phyloP scores from a whole-genome alignment of 2,888 invertebrate species.

The Fragum fragum region DNA sequence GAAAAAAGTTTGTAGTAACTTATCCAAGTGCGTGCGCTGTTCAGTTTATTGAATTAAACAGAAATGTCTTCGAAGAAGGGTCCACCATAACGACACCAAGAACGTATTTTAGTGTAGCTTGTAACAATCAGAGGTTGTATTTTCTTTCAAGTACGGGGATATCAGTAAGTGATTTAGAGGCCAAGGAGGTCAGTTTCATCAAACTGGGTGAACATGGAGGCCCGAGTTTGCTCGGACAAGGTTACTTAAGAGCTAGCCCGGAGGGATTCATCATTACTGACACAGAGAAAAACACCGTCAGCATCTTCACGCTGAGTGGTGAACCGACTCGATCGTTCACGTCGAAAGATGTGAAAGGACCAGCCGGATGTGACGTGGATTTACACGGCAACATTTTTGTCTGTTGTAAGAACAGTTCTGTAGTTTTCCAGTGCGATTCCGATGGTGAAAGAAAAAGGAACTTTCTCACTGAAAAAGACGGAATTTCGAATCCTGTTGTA shows the following conservation, averaged over 20 bases:
- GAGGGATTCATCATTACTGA: constrained; percentile 51
- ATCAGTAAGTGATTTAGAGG: constrained; percentile 43
- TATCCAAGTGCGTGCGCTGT: constrained; percentile 47
- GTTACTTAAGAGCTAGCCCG: constrained; percentile 44
- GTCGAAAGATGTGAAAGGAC: constrained; percentile 41
- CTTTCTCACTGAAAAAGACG: neutral
- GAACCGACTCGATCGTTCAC: constrained; percentile 35
- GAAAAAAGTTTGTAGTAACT: constrained; percentile 27
- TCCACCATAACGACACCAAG: constrained; percentile 33
- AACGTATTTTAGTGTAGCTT: constrained; percentile 47
- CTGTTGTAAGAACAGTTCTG: constrained; percentile 25
- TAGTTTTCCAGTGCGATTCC: constrained; percentile 6
- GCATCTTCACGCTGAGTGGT: constrained; percentile 38
- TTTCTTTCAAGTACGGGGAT: constrained; percentile 47
- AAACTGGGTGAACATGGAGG: constrained; percentile 46
- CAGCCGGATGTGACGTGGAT: constrained; percentile 50
- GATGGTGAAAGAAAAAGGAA: neutral
- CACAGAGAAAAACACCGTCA: constrained; percentile 32
- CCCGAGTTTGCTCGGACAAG: constrained; percentile 25
- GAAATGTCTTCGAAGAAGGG: constrained; percentile 46
- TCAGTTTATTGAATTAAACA: constrained; percentile 50
- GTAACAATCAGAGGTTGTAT: constrained; percentile 39
- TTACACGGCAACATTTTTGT: constrained; percentile 46
- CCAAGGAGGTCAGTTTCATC: constrained; percentile 45
- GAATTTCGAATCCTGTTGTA: neutral